Base-by-base conservation (phyloP, 2,888 invertebrate species). In the Eupelmus urozonus region DNA sequence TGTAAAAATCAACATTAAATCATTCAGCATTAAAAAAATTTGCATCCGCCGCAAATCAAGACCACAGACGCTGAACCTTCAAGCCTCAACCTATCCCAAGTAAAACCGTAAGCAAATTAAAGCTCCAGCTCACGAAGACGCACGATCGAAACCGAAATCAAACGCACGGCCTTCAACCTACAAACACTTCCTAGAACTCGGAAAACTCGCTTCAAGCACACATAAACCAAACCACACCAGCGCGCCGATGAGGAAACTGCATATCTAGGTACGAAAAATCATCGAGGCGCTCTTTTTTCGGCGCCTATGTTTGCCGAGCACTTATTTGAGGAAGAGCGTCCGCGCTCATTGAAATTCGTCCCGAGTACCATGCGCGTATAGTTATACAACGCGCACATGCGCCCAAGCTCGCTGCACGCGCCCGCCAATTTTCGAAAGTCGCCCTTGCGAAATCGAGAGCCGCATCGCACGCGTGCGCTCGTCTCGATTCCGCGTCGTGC, bases 371-470 rank as follows among this genome's bases (percentile, higher is more conserved):
- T 49, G 16, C 16, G 16, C 16, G 49, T 13, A 3, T 49, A 13
- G 16, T 72, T 72, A 63, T 72, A 63, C 72, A 72, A 72, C 72
- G 11, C n/a, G 40, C 40, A 40, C n/a, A n/a, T 20, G 70, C 45
- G 59, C 27, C 9, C 23, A 25, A 23, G 53, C n/a, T n/a, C n/a
- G n/a, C 40, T 49, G 49, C 49, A 49, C 49, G 49, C 4, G n/a
- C 62, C 53, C 72, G 72, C 62, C 62, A 73, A 73, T 73, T 73
- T 73, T 73, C 72, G 72, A 73, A 73, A 73, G 72, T 63, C 16
- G 42, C 63, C 63, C 62, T 73, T 73, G 63, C 72, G 72, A 73
- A 63, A 73, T 53, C 62, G 62, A 7, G 13, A n/a, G 18, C n/a
- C 25, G 11, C 53, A 40, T 34, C 13, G 23, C 55, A 16, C 25